phyloP scores from a whole-genome alignment of 2,113 vertebrate genomes.

The Cyanistes caeruleus region DNA sequence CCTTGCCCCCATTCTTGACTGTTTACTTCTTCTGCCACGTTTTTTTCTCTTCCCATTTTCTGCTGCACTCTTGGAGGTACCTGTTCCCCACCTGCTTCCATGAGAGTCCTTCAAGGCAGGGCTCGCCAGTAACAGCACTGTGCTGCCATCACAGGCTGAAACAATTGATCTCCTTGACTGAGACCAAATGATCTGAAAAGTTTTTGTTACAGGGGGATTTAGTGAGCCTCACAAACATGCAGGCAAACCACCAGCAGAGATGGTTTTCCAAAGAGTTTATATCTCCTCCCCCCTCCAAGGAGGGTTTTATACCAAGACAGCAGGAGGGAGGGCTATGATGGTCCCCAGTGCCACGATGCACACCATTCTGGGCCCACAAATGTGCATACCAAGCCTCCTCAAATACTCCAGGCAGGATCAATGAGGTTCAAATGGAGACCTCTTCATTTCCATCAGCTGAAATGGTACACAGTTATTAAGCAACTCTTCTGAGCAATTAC shows the following conservation, averaged over 20 bases:
- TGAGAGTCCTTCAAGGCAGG: not conserved
- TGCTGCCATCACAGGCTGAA: not conserved
- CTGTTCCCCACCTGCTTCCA: not conserved
- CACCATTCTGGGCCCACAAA: not conserved
- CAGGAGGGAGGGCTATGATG: not conserved
- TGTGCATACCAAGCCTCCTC: not conserved
- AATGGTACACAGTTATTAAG: not conserved
- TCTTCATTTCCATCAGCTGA: not conserved
- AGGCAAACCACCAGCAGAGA: not conserved
- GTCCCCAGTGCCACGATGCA: not conserved
- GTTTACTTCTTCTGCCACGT: not conserved
- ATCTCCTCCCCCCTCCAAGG: not conserved
- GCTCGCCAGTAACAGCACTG: not conserved
- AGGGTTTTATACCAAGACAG: accelerated
- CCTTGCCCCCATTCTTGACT: not conserved
- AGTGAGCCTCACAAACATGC: not conserved
- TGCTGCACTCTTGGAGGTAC: not conserved
- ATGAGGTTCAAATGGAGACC: not conserved
- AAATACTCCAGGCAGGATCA: not conserved
- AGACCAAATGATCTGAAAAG: not conserved
- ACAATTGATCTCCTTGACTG: not conserved
- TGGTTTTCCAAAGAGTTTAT: not conserved
- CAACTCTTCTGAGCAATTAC: not conserved
- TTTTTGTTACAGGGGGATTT: not conserved
- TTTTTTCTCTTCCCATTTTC: not conserved